phyloP scores from a whole-genome alignment of 1,140 invertebrate species.

The Rhynchophorus ferrugineus region DNA sequence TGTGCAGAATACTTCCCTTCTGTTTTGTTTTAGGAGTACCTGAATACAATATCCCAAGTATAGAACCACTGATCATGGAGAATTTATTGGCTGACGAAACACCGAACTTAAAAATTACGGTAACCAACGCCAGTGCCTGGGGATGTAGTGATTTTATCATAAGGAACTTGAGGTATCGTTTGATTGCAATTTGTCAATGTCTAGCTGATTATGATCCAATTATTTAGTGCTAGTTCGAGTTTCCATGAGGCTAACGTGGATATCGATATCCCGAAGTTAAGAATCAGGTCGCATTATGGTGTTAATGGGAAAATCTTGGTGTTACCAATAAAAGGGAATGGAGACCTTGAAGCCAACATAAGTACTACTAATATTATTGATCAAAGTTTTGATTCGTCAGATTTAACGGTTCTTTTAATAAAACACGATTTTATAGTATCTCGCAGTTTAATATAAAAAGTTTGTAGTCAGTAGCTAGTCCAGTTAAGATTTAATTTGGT shows the following conservation, averaged over 20 bases:
- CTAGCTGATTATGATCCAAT: background rate
- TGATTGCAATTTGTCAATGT: background rate
- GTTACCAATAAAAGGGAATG: slow-evolving; percentile 53
- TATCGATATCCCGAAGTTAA: slow-evolving; percentile 48
- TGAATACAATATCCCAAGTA: slow-evolving; percentile 51
- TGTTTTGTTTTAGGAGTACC: slow-evolving; percentile 44
- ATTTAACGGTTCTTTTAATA: too few relatives aligned
- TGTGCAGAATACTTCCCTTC: too few relatives aligned
- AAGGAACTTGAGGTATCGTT: slow-evolving; percentile 45
- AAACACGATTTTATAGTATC: background rate
- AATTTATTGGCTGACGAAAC: slow-evolving; percentile 47
- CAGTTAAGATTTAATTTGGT: background rate
- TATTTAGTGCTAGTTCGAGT: slow-evolving; percentile 44
- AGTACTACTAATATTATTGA: too few relatives aligned
- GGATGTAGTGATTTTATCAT: slow-evolving; percentile 55
- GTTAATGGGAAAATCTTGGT: slow-evolving; percentile 54
- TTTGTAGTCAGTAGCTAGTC: background rate
- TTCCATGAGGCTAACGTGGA: slow-evolving; percentile 45
- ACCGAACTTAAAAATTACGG: slow-evolving; percentile 47
- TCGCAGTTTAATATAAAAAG: too few relatives aligned
- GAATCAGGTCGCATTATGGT: slow-evolving; percentile 52
- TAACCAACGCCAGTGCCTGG: slow-evolving; percentile 47
- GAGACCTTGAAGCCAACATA: slow-evolving; percentile 53
- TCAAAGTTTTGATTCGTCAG: too few relatives aligned
- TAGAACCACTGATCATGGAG: slow-evolving; percentile 55